Evolutionary conservation across 2,888 invertebrate genomes (phyloP).

Genomic region (Homarus gammarus): DNA sequence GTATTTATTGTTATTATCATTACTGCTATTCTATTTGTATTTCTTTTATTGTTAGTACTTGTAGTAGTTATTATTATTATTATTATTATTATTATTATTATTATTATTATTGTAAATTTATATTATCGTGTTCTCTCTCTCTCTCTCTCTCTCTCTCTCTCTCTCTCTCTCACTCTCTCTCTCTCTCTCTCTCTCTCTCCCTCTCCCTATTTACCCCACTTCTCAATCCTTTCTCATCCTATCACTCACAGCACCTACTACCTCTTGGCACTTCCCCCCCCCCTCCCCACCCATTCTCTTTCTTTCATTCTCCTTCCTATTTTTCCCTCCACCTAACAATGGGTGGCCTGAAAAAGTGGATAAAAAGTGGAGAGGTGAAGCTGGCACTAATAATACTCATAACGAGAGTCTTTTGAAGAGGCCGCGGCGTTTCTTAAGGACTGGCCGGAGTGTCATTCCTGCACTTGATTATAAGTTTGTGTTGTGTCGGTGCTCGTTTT

Average conservation of each 20-base stretch:
- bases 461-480: no score
- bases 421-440: not conserved
- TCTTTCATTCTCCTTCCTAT: slow-evolving; percentile 2
- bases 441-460: not conserved
- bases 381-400: slow-evolving; percentile 24
- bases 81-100: no score
- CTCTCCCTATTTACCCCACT: not conserved
- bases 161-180: not conserved
- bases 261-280: not conserved
- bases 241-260: not conserved
- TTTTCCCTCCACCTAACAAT: slow-evolving; percentile 16
- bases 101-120: no score
- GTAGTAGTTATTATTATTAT: no score
- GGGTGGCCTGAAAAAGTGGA: slow-evolving; percentile 1
- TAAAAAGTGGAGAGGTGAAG: not conserved
- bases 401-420: slow-evolving; percentile 3
- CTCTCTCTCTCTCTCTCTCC: not conserved
- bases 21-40: no score
- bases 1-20: no score
- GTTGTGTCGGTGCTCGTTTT: no score
- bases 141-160: no score
- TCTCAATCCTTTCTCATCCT: not conserved
- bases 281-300: not conserved
- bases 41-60: no score
- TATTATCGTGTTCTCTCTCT: no score